Conservation (phyloP, 64 coral and sea anemone species). For the Pocillopora verrucosa region DNA sequence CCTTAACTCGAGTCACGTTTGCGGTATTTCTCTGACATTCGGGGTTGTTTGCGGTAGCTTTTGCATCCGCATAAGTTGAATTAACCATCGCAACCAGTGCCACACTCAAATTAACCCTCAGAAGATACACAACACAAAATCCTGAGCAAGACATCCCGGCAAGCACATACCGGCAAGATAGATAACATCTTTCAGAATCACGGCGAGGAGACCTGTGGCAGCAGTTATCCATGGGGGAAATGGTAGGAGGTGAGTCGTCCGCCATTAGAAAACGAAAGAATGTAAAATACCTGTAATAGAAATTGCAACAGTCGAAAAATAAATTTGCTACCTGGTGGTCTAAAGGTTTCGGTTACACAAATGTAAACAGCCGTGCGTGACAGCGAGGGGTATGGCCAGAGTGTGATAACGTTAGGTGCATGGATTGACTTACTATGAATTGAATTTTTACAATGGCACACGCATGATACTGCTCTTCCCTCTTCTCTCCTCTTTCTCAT, state of each 20-base stretch:
- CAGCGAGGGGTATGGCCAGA: too few species aligned
- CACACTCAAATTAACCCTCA: slow-evolving; percentile 56
- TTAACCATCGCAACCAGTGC: slow-evolving; percentile 71
- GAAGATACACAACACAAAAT: slow-evolving; percentile 43
- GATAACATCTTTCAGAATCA: neutral
- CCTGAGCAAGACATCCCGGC: slow-evolving; percentile 37
- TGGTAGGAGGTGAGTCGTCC: neutral
- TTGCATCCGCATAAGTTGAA: slow-evolving; percentile 45
- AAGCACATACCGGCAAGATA: slow-evolving; percentile 31
- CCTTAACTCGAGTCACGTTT: neutral
- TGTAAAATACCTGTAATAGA: too few species aligned
- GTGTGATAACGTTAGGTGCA: too few species aligned
- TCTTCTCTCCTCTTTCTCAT: too few species aligned
- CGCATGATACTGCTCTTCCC: too few species aligned
- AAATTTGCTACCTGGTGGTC: too few species aligned
- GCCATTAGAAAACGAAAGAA: neutral
- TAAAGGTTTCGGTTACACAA: too few species aligned
- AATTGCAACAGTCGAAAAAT: too few species aligned
- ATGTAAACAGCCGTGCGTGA: too few species aligned
- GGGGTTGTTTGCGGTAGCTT: slow-evolving; percentile 2
- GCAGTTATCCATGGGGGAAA: neutral
- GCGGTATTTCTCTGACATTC: slow-evolving; percentile 27
- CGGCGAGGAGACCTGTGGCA: neutral
- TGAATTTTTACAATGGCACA: too few species aligned
- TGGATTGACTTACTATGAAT: too few species aligned